Evolutionary conservation across 2,797 vertebrate genomes (phyloP).

Genomic region (Euphonia xanthogaster): DNA sequence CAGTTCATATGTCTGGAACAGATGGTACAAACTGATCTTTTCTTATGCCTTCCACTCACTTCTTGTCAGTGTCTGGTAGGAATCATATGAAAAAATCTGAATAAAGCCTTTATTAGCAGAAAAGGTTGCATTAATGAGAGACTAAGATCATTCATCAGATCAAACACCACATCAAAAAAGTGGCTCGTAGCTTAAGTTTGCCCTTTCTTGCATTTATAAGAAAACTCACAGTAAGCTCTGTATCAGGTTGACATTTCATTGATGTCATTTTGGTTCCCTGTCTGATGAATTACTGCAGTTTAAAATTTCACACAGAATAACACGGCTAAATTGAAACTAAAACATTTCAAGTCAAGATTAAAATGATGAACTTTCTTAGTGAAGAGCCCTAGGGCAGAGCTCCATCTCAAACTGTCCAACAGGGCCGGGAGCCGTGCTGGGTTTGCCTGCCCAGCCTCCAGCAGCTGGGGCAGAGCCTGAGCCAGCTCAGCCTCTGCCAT

Average conservation of each 20-base stretch:
- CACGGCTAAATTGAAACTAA: neutral
- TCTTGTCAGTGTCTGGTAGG: neutral
- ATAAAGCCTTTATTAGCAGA: neutral
- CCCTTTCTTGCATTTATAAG: neutral
- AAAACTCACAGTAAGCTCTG: neutral
- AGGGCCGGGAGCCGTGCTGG: fast-evolving
- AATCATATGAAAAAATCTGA: neutral
- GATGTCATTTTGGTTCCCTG: neutral
- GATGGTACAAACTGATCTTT: neutral
- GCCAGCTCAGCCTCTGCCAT: fast-evolving
- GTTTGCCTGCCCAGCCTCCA: neutral
- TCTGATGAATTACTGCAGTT: neutral
- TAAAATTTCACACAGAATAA: neutral
- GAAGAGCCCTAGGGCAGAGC: neutral
- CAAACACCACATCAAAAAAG: neutral
- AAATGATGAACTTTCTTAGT: neutral
- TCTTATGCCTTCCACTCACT: neutral
- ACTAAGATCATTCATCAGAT: neutral
- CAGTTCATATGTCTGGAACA: neutral
- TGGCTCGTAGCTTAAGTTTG: neutral
- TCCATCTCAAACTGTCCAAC: neutral
- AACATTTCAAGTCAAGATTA: neutral
- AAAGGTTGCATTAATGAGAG: neutral
- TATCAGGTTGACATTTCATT: neutral
- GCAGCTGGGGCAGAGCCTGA: neutral